Base-by-base conservation (phyloP, 2,888 invertebrate genomes). In the Drosophila affinis region DNA sequence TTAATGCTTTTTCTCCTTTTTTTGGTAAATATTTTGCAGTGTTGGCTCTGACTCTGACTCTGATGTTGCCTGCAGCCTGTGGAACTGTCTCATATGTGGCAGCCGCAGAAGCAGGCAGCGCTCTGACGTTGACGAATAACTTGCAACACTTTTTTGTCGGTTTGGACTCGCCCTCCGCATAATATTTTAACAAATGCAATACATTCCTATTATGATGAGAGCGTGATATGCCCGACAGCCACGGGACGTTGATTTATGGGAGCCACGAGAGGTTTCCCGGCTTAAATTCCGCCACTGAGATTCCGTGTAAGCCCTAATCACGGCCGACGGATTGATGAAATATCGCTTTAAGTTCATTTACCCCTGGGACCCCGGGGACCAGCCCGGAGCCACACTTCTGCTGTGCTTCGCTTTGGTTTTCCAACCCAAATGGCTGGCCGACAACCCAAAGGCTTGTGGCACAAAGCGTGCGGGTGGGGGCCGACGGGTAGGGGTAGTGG, bases 71-170 rank as follows among this genome's bases (percentile, higher is more conserved):
- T 62, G 67, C 76, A 62, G 70, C 48, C 56, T 59, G 51, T 59
- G 52, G 46, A 65, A 75, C 84, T 68, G 70, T 77, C 59, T 60
- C 75, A 71, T 58, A 67, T 72, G 72, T 72, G 61, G 76, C 63
- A 69, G 55, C 71, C 34, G 4, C 57, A 62, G 57, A 77, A 48
- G 51, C 45, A 32, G 27, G 68, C 63, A 65, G 57, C 76, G 46
- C 53, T 55, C 18, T 82, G 81, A 81, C 81, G 76, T 83, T 83
- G 81, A 81, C 87, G 84, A 83, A 81, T 86, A 80, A 78, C 78
- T 74, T 51, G 76, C 72, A 76, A 73, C 73, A 68, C 67, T 72
- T 73, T 77, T 78, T 69, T 68, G 45, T 29, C 48, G 24, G 39
- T 1, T 48, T 14, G 14, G 29, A 48, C 44, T 29, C 32, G 48